A percentile compares a stretch with the other conserved stretches of the same genome.
Conservation (phyloP, 2,888 invertebrate genomes). For the Eugnorisma glareosa region DNA sequence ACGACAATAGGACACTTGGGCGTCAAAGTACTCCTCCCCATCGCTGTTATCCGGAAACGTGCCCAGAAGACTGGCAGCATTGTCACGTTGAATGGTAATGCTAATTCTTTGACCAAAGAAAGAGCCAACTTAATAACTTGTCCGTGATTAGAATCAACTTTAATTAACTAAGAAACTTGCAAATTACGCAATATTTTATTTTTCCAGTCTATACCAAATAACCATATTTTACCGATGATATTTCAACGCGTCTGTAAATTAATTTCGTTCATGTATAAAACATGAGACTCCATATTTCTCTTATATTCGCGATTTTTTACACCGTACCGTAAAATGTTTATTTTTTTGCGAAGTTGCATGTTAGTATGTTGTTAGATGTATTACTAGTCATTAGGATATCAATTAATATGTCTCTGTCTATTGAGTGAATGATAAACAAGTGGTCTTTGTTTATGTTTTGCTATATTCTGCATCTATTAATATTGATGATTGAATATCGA, state of each 20-base stretch:
- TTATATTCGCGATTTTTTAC: constrained; percentile 49
- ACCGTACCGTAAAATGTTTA: constrained; percentile 19
- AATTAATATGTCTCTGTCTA: constrained; percentile 39
- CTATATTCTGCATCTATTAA: no score
- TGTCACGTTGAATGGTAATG: no score
- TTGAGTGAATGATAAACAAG: constrained; percentile 25
- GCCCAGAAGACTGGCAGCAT: no score
- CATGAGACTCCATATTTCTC: constrained; percentile 38
- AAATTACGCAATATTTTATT: constrained; percentile 5
- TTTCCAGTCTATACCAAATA: constrained; percentile 14
- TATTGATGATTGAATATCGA: background rate
- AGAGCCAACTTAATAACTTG: no score
- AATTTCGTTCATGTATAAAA: constrained; percentile 52
- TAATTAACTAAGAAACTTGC: constrained; percentile 10
- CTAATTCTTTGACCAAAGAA: no score
- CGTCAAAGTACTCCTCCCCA: no score
- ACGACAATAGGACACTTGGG: no score
- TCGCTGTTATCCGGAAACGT: no score
- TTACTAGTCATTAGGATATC: constrained; percentile 44
- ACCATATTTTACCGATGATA: constrained; percentile 36
- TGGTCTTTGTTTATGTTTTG: background rate
- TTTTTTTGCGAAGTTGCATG: constrained; percentile 51
- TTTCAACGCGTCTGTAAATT: constrained; percentile 46
- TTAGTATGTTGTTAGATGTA: constrained; percentile 41
- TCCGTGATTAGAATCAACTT: background rate